Evolutionary conservation across 2,113 vertebrate species (phyloP).

Genomic region (Cheirogaleus medius): DNA sequence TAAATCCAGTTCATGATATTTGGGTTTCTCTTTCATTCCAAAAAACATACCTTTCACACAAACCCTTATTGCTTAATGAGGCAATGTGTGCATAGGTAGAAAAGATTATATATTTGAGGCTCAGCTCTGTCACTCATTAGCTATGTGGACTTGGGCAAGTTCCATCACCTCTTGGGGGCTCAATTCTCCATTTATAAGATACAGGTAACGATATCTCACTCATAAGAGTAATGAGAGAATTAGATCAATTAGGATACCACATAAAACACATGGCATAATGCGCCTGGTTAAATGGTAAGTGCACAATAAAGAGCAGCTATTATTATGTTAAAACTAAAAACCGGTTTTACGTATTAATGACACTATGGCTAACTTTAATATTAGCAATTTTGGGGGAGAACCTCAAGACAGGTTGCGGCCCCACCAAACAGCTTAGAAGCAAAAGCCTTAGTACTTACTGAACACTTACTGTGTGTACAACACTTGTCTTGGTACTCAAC

Average conservation of each 20-base stretch:
- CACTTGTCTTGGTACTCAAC: background rate
- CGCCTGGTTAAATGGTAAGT: background rate
- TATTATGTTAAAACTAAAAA: constrained; percentile 13
- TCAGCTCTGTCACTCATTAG: background rate
- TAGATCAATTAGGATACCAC: constrained; percentile 2
- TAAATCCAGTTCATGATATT: background rate
- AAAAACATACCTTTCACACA: background rate
- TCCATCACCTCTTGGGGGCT: background rate
- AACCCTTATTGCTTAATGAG: background rate
- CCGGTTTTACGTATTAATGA: background rate
- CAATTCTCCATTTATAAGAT: constrained; percentile 26
- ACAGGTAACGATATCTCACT: background rate
- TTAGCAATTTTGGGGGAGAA: background rate
- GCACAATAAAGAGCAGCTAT: background rate
- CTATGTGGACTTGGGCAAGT: background rate
- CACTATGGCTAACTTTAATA: background rate
- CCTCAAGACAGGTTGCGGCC: background rate
- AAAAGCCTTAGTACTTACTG: background rate
- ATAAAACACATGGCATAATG: background rate
- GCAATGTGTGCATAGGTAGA: background rate
- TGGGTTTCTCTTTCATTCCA: background rate
- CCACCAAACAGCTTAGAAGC: background rate
- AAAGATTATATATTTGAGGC: background rate
- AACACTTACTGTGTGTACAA: background rate
- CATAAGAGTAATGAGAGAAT: background rate